A percentile compares a stretch with the other conserved stretches of the same genome.
These are phyloP conservation scores for Megaceryle alcyon DNA, from an alignment of 2,797 vertebrate species.

Conservation along the genomic window DNA sequence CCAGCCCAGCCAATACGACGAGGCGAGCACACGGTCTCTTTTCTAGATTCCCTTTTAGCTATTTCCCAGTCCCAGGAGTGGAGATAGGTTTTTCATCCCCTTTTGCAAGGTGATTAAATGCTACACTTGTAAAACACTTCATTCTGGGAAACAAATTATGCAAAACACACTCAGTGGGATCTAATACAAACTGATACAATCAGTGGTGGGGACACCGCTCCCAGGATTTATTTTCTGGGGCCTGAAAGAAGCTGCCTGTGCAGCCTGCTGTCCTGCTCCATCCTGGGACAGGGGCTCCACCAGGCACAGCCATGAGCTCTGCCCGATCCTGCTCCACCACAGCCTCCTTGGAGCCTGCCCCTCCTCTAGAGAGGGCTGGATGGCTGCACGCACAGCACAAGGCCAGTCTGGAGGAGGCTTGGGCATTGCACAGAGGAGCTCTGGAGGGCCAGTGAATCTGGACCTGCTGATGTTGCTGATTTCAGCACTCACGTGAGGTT, in stretches of 20 bases:
- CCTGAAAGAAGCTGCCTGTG: background rate
- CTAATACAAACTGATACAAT: background rate
- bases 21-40: accelerated
- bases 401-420: background rate
- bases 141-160: constrained; percentile 34
- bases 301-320: background rate
- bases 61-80: background rate
- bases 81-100: background rate
- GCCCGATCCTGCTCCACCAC: accelerated
- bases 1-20: accelerated
- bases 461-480: background rate
- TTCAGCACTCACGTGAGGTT: accelerated
- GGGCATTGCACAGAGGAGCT: accelerated
- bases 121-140: constrained; percentile 28
- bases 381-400: accelerated
- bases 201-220: background rate
- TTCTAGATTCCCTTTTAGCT: background rate
- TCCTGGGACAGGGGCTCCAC: background rate
- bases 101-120: constrained; percentile 52
- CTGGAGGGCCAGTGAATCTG: background rate
- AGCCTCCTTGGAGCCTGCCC: background rate
- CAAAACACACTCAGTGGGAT: constrained; percentile 26
- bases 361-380: background rate
- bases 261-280: background rate
- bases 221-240: background rate